phyloP scores from a whole-genome alignment of 2,113 vertebrate species.

The Oryzias curvinotus region DNA sequence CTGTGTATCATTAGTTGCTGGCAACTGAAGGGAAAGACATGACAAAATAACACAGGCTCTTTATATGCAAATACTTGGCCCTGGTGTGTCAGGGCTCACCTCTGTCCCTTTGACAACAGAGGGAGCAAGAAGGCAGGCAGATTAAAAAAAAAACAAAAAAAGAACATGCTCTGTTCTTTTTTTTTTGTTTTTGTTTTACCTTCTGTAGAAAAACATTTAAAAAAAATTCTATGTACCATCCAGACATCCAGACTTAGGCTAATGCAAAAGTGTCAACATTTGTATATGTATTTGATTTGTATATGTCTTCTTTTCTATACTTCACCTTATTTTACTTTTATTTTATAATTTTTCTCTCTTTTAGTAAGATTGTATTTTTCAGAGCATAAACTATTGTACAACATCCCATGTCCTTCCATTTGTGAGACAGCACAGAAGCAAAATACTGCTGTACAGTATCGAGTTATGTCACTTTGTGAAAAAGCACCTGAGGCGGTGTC shows the following conservation, averaged over 20 bases:
- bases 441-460: slow-evolving; percentile 30
- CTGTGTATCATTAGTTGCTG: slow-evolving; percentile 57
- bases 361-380: slow-evolving; percentile 4
- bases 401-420: slow-evolving; percentile 21
- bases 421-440: slow-evolving; percentile 7
- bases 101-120: slow-evolving; percentile 66
- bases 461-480: slow-evolving; percentile 45
- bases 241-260: no score
- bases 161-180: slow-evolving; percentile 10
- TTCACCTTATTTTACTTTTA: not conserved
- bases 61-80: slow-evolving; percentile 67
- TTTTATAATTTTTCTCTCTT: slow-evolving; percentile 4
- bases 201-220: slow-evolving; percentile 19
- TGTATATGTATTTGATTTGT: not conserved
- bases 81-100: slow-evolving; percentile 67
- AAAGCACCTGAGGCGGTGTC: slow-evolving; percentile 54
- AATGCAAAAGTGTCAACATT: not conserved
- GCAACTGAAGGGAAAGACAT: slow-evolving; percentile 39
- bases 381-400: slow-evolving; percentile 8
- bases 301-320: not conserved
- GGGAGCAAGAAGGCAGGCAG: slow-evolving; percentile 44
- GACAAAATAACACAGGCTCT: slow-evolving; percentile 45
- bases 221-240: no score
- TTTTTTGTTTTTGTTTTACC: slow-evolving; percentile 18
- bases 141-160: slow-evolving; percentile 12